Evolutionary conservation across 2,797 vertebrate species (phyloP).

Genomic region (Otolemur crassicaudatus): DNA sequence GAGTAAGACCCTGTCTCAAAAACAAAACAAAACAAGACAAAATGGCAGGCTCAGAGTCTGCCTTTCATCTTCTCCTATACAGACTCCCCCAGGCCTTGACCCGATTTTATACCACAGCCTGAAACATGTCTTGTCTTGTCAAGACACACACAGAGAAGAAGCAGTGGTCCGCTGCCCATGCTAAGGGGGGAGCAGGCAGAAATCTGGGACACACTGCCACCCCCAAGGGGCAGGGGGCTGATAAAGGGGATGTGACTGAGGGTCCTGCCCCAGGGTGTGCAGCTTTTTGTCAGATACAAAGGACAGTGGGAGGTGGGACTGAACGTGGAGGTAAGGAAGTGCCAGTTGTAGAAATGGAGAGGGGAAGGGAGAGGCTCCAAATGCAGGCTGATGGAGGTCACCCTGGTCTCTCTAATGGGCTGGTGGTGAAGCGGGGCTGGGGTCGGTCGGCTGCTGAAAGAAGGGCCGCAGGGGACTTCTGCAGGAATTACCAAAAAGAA

Average conservation of each 20-base stretch:
- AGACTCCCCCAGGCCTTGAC: not conserved
- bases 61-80: no score
- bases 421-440: not conserved
- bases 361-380: not conserved
- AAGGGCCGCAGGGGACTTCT: not conserved
- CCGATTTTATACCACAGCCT: not conserved
- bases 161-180: not conserved
- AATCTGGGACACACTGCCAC: not conserved
- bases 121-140: not conserved
- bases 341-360: not conserved
- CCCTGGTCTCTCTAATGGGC: not conserved
- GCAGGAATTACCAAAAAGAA: no score
- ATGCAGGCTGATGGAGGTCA: not conserved
- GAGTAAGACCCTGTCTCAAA: no score
- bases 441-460: no score
- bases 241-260: not conserved
- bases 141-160: not conserved
- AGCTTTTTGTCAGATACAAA: not conserved
- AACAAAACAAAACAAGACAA: no score
- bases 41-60: not conserved
- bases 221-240: not conserved
- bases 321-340: not conserved
- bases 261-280: not conserved
- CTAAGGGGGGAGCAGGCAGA: not conserved
- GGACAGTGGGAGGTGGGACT: not conserved